These are phyloP conservation scores for Heliconius melpomene DNA, from an alignment of 1,140 invertebrate genomes.

Conservation along the genomic window DNA sequence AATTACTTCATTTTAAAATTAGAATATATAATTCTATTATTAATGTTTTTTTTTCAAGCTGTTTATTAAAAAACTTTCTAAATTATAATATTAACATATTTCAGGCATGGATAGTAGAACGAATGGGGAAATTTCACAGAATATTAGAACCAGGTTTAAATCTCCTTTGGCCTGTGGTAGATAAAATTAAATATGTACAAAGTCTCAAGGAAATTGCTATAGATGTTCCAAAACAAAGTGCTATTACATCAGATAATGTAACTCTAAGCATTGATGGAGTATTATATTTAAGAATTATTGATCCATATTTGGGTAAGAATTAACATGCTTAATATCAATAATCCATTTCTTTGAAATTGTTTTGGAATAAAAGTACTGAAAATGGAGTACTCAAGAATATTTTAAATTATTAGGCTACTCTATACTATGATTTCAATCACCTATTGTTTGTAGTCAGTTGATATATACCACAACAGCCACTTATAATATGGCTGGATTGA, in stretches of 20 bases:
- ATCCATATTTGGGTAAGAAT: slow-evolving; percentile 90
- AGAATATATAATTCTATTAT: background rate
- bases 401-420: too few relatives aligned
- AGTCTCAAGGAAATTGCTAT: slow-evolving; percentile 99
- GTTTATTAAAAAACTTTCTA: background rate
- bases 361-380: background rate
- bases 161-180: slow-evolving; percentile 94
- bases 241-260: slow-evolving; percentile 98
- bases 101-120: slow-evolving; percentile 98
- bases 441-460: too few relatives aligned
- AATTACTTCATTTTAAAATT: background rate
- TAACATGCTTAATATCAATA: slow-evolving; percentile 84
- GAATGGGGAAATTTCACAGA: slow-evolving; percentile 98
- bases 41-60: background rate
- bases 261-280: slow-evolving; percentile 98
- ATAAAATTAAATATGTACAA: slow-evolving; percentile 98
- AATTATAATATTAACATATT: slow-evolving; percentile 36
- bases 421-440: too few relatives aligned
- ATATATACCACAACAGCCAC: too few relatives aligned
- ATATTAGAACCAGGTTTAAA: slow-evolving; percentile 98
- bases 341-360: background rate
- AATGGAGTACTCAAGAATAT: too few relatives aligned
- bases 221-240: slow-evolving; percentile 99
- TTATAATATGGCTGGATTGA: too few relatives aligned
- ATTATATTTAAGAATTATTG: slow-evolving; percentile 95